Evolutionary conservation across 2,888 invertebrate species (phyloP).

Genomic region (Oscheius sp.): DNA sequence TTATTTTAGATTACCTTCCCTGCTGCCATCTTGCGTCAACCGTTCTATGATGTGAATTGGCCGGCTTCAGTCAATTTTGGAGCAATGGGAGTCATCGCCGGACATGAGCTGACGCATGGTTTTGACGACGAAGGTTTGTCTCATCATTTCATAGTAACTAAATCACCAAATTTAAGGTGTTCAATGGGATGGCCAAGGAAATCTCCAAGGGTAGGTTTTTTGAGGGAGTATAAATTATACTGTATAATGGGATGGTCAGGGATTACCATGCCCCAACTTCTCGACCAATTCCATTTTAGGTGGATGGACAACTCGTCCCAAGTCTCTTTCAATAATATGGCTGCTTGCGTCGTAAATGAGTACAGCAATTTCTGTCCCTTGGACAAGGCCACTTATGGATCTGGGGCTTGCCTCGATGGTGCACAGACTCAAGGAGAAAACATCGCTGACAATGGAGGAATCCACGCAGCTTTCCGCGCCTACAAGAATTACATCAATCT

Average conservation of each 20-base stretch:
- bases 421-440: slow-evolving; percentile 77
- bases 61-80: slow-evolving; percentile 80
- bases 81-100: slow-evolving; percentile 97
- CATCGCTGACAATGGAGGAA: slow-evolving; percentile 77
- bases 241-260: no score
- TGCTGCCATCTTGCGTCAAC: slow-evolving; percentile 65
- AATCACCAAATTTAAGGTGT: no score
- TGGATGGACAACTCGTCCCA: slow-evolving; percentile 64
- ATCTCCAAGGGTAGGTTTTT: slow-evolving; percentile 41
- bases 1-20: slow-evolving; percentile 72
- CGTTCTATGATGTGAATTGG: slow-evolving; percentile 67
- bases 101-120: slow-evolving; percentile 94
- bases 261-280: no score
- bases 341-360: slow-evolving; percentile 63
- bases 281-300: slow-evolving; percentile 36
- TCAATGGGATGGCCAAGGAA: slow-evolving; percentile 66
- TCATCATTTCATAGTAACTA: no score
- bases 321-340: slow-evolving; percentile 56
- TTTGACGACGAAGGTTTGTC: slow-evolving; percentile 90
- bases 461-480: slow-evolving; percentile 68
- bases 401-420: slow-evolving; percentile 72
- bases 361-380: slow-evolving; percentile 62
- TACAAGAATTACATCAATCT: slow-evolving; percentile 62
- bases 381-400: slow-evolving; percentile 53
- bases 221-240: background rate